Evolutionary conservation across 2,888 invertebrate species (phyloP).

Genomic region (Macrosoma leucophasiata): DNA sequence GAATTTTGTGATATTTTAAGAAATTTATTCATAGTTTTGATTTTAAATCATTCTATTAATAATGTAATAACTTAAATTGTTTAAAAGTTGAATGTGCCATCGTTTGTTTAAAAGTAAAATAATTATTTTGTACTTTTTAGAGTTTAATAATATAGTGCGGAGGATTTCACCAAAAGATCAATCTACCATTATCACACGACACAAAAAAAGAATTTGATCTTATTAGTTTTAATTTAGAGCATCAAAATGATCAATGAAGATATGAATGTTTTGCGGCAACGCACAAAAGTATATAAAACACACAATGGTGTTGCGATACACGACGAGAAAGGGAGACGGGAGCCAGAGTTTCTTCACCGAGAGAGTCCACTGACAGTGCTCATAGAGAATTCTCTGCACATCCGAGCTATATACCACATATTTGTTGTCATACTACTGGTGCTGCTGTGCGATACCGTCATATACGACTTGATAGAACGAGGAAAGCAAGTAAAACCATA

Average conservation of each 20-base stretch:
- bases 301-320: conserved; percentile 36
- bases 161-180: conserved; percentile 19
- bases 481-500: conserved; percentile 79
- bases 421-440: conserved; percentile 85
- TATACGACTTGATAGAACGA: conserved; percentile 82
- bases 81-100: no score
- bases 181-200: no score
- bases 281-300: conserved; percentile 20
- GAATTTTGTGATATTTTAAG: no score
- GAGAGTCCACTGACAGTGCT: conserved; percentile 89
- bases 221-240: no score
- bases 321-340: conserved; percentile 29
- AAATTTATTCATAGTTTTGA: no score
- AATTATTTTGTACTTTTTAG: no score
- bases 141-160: no score
- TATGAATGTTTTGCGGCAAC: conserved; percentile 26
- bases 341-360: conserved; percentile 77
- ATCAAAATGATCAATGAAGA: no score
- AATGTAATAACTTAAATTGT: no score
- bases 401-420: conserved; percentile 89
- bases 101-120: no score
- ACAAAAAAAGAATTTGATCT: no score
- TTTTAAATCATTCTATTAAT: no score
- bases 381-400: conserved; percentile 82
- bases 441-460: conserved; percentile 82